Percentiles rank a stretch among this genome's conserved stretches.
Evolutionary conservation across 2,888 invertebrate species (phyloP).

Genomic region (Spialia ferax): DNA sequence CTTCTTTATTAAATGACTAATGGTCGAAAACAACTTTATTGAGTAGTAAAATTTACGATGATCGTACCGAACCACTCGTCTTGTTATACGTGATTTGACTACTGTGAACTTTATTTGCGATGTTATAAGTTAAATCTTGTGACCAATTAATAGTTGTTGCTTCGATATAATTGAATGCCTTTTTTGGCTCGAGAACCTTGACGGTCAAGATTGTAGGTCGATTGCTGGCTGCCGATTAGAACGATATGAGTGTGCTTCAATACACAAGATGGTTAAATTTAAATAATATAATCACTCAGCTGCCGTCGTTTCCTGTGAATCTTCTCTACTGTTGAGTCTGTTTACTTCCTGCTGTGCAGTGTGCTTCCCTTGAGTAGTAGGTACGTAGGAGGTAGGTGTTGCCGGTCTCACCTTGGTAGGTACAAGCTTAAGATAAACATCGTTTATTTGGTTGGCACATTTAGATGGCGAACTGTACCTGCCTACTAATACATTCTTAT

Average conservation of each 20-base stretch:
- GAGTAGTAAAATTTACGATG: constrained; percentile 49
- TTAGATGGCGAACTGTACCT: background rate
- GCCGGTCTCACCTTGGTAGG: background rate
- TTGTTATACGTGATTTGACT: constrained; percentile 36
- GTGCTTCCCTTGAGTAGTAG: background rate
- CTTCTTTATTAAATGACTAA: constrained; percentile 48
- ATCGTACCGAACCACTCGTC: constrained; percentile 40
- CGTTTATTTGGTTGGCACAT: too few species aligned
- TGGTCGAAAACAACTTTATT: constrained; percentile 49
- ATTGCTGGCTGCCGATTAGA: constrained; percentile 14
- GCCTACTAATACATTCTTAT: too few species aligned
- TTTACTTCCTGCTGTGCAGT: background rate
- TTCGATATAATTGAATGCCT: constrained; percentile 20
- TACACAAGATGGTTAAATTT: constrained; percentile 13
- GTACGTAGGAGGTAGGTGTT: too few species aligned
- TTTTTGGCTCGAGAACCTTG: constrained; percentile 15
- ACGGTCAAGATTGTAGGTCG: constrained; percentile 22
- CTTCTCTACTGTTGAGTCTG: background rate
- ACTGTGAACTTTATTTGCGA: constrained; percentile 25
- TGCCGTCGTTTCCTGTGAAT: background rate
- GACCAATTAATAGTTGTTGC: constrained; percentile 19
- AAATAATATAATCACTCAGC: constrained; percentile 1
- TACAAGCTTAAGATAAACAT: background rate
- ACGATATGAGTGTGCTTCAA: constrained; percentile 18
- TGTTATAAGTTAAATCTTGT: constrained; percentile 29